Conservation (phyloP, 53 echinoderm and acorn worm species). For the Echinometra lucunter region DNA sequence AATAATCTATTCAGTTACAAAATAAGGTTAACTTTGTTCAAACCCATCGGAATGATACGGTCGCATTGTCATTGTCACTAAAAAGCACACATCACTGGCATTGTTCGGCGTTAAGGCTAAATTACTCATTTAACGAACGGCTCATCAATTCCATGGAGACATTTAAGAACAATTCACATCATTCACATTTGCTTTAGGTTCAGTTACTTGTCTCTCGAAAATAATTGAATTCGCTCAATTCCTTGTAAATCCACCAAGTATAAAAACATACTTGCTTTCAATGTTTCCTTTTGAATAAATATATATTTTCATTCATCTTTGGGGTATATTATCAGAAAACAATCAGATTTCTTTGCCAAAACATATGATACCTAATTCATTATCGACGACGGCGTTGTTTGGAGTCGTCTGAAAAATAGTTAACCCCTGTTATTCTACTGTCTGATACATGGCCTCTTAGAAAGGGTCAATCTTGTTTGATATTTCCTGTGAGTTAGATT, state of each 20-base stretch:
- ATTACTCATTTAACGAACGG: neutral
- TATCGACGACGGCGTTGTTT: neutral
- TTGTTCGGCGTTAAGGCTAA: neutral
- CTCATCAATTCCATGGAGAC: neutral
- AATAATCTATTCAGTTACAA: too few species aligned
- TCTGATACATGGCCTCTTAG: neutral
- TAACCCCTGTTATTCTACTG: neutral
- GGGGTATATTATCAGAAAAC: neutral
- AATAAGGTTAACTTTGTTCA: too few species aligned
- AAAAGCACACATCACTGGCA: neutral
- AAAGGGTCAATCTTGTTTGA: neutral
- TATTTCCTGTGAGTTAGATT: neutral
- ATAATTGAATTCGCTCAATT: neutral
- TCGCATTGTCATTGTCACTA: neutral
- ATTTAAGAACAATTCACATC: too few species aligned
- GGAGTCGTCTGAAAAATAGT: neutral
- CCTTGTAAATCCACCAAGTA: neutral
- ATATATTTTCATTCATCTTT: neutral
- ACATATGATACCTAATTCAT: constrained; percentile 21
- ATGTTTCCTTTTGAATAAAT: neutral
- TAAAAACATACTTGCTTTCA: neutral
- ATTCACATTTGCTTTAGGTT: neutral
- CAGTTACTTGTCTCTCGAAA: neutral
- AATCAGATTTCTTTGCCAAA: constrained; percentile 16
- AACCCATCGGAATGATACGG: too few species aligned